These are phyloP conservation scores for Lomographa bimaculata DNA, from an alignment of 2,888 invertebrate genomes.

Conservation along the genomic window DNA sequence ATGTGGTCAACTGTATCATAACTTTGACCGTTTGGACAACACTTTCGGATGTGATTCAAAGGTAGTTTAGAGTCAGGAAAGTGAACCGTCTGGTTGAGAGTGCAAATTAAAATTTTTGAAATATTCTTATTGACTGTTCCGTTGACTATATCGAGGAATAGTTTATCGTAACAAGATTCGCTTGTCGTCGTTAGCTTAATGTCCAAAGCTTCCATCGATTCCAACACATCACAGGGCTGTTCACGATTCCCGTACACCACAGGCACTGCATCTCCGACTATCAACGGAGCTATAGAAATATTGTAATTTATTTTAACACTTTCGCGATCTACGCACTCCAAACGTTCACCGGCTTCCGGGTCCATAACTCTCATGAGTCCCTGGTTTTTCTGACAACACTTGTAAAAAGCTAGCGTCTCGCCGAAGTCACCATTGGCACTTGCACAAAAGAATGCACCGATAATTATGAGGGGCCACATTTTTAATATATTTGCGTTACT, in stretches of 20 bases:
- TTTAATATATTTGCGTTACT: constrained; percentile 33
- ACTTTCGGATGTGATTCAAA: constrained; percentile 62
- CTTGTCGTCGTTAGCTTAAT: constrained; percentile 29
- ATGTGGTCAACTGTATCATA: constrained; percentile 60
- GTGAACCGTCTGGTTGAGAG: constrained; percentile 43
- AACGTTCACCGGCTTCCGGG: constrained; percentile 40
- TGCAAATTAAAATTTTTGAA: constrained; percentile 62
- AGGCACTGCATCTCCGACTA: constrained; percentile 48
- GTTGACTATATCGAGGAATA: constrained; percentile 57
- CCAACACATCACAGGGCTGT: constrained; percentile 45
- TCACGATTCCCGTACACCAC: constrained; percentile 56
- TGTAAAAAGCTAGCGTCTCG: constrained; percentile 54
- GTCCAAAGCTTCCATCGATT: constrained; percentile 41
- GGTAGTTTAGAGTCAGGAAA: constrained; percentile 36
- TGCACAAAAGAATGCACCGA: constrained; percentile 46
- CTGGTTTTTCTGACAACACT: constrained; percentile 63
- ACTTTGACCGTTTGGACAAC: constrained; percentile 63
- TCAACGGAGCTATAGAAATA: constrained; percentile 49
- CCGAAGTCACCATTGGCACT: constrained; percentile 40
- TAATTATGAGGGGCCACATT: constrained; percentile 57
- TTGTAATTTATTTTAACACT: constrained; percentile 44
- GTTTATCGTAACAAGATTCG: constrained; percentile 60
- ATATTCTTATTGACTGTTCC: constrained; percentile 50
- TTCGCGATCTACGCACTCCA: constrained; percentile 56
- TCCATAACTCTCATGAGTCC: constrained; percentile 58